These are phyloP conservation scores for Adela reaumurella DNA, from an alignment of 2,888 invertebrate genomes.

Conservation along the genomic window DNA sequence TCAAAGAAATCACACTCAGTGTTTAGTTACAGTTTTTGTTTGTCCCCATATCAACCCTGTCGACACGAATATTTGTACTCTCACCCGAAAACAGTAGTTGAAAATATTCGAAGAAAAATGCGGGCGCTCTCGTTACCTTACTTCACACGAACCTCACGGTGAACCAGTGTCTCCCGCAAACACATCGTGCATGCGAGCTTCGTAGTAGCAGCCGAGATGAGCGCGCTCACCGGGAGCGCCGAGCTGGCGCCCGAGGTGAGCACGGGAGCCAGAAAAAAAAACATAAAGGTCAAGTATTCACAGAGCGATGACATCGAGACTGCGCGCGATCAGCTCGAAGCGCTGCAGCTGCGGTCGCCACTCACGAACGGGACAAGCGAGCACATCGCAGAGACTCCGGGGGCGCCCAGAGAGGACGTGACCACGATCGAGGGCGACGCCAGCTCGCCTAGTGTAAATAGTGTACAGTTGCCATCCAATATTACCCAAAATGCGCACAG, in stretches of 20 bases:
- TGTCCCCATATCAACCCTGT: too few species aligned
- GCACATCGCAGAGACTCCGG: neutral
- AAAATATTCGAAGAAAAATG: neutral
- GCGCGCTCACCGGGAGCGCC: neutral
- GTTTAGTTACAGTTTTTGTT: too few species aligned
- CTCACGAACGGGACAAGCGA: neutral
- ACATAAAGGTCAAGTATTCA: slow-evolving; percentile 44
- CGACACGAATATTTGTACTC: too few species aligned
- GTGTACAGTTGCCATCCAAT: slow-evolving; percentile 24
- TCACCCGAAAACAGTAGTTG: too few species aligned
- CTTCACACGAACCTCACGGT: neutral
- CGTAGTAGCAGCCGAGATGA: neutral
- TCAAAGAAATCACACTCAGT: too few species aligned
- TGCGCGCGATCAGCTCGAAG: slow-evolving; percentile 35
- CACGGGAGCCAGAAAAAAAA: slow-evolving; percentile 42
- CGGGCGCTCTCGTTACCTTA: neutral
- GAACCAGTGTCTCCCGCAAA: neutral
- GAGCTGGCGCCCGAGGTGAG: slow-evolving; percentile 11
- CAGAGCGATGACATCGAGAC: slow-evolving; percentile 32
- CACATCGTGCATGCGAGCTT: neutral
- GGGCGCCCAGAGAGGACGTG: too few species aligned
- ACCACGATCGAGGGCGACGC: neutral
- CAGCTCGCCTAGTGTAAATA: slow-evolving; percentile 34
- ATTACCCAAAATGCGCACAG: neutral
- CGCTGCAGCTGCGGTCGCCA: slow-evolving; percentile 17